These are phyloP conservation scores for Apis laboriosa DNA, from an alignment of 1,140 invertebrate species.

Conservation along the genomic window DNA sequence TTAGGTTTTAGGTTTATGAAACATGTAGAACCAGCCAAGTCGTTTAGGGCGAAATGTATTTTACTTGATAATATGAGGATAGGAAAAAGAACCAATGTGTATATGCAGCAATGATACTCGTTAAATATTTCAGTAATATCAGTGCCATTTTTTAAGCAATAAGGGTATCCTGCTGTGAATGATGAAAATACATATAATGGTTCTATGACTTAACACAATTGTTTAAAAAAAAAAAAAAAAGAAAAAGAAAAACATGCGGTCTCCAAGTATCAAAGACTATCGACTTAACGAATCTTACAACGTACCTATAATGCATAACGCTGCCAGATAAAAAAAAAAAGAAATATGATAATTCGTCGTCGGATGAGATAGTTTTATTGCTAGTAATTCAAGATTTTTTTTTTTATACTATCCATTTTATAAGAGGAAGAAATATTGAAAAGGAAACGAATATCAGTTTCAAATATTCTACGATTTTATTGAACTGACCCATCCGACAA, in stretches of 20 bases:
- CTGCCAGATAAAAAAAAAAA: constrained; percentile 62
- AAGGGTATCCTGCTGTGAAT: constrained; percentile 70
- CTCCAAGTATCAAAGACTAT: constrained; percentile 59
- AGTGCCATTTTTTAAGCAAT: constrained; percentile 80
- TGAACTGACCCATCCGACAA: constrained; percentile 42
- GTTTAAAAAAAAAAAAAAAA: not conserved
- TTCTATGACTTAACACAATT: constrained; percentile 56
- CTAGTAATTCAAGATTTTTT: not conserved
- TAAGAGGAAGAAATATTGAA: not conserved
- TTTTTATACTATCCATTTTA: constrained; percentile 7
- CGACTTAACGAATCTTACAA: constrained; percentile 65
- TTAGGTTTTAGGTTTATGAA: constrained; percentile 60
- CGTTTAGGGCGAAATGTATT: constrained; percentile 49
- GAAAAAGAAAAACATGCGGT: constrained; percentile 30
- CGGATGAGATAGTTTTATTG: constrained; percentile 37
- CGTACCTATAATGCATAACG: constrained; percentile 64
- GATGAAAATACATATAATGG: constrained; percentile 50
- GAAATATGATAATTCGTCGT: constrained; percentile 30
- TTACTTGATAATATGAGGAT: constrained; percentile 39
- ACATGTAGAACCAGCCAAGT: constrained; percentile 51
- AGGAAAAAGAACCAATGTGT: constrained; percentile 19
- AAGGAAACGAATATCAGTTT: not conserved
- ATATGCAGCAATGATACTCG: constrained; percentile 67
- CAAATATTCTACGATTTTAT: constrained; percentile 10
- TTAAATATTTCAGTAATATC: constrained; percentile 70